Evolutionary conservation across 1,140 invertebrate species (phyloP).

Genomic region (Neuroterus valhalla): DNA sequence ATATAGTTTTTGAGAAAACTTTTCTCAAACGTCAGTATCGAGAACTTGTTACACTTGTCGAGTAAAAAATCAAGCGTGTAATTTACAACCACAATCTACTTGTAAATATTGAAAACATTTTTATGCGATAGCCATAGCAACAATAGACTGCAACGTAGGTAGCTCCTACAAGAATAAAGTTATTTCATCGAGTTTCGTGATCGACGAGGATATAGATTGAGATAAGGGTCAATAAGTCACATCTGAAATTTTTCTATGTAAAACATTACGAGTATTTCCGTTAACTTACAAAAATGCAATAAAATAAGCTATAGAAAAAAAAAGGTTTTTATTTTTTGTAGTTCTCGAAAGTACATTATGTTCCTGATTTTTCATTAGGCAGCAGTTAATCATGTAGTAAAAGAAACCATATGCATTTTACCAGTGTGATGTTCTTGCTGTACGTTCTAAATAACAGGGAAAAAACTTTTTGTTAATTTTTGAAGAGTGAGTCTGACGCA

Average conservation of each 20-base stretch:
- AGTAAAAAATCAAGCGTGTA: background rate
- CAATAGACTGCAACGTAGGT: background rate
- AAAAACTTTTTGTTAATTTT: no score
- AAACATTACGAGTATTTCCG: background rate
- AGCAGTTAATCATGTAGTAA: no score
- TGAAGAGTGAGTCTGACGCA: no score
- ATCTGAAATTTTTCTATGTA: background rate
- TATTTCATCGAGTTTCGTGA: background rate
- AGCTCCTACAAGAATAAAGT: background rate
- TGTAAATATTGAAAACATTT: slow-evolving; percentile 9
- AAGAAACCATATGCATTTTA: no score
- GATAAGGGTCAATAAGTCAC: background rate
- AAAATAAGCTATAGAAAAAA: background rate
- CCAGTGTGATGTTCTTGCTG: no score
- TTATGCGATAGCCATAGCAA: slow-evolving; percentile 2
- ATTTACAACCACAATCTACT: background rate
- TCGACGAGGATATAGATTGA: background rate
- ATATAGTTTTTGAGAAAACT: background rate
- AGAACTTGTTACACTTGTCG: background rate
- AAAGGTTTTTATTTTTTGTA: background rate
- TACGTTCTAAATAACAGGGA: no score
- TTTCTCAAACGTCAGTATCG: background rate
- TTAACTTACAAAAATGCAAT: background rate
- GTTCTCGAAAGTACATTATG: background rate
- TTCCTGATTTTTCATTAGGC: background rate